Percentiles rank a stretch among this genome's conserved stretches.
These are phyloP conservation scores for Lordiphosa andalusiaca DNA, from an alignment of 2,888 invertebrate species.

Conservation along the genomic window DNA sequence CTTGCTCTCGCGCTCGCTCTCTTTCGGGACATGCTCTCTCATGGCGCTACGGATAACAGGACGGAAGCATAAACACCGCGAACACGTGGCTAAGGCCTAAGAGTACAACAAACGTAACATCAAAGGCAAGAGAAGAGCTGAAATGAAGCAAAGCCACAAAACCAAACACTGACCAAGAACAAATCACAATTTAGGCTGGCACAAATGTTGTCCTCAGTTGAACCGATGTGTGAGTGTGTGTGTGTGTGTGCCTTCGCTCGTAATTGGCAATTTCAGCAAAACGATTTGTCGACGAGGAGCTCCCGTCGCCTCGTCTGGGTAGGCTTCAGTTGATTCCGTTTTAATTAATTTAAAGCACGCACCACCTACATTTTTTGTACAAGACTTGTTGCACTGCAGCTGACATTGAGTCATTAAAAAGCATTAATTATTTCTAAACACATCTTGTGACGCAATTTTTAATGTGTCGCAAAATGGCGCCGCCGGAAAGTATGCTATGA, in stretches of 20 bases:
- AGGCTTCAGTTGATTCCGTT: conserved; percentile 18
- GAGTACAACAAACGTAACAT: too few species aligned
- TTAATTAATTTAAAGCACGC: conserved; percentile 63
- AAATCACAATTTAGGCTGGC: conserved; percentile 17
- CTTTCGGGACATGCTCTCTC: background rate
- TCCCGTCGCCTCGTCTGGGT: too few species aligned
- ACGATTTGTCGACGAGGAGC: conserved; percentile 15
- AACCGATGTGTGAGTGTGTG: conserved; percentile 25
- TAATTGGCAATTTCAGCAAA: conserved; percentile 37
- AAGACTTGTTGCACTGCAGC: conserved; percentile 49
- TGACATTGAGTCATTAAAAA: conserved; percentile 39
- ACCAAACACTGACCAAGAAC: conserved; percentile 11
- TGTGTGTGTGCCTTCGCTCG: conserved; percentile 22
- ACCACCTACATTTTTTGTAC: conserved; percentile 8
- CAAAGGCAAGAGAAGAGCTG: conserved; percentile 41
- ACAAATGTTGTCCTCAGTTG: conserved; percentile 21
- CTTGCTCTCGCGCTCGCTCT: background rate
- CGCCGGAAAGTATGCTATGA: conserved; percentile 29
- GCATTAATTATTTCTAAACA: conserved; percentile 59
- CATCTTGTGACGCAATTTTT: conserved; percentile 42
- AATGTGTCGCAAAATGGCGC: conserved; percentile 26
- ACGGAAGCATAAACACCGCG: conserved; percentile 48
- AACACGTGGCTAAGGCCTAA: conserved; percentile 52
- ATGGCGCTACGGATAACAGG: conserved; percentile 53
- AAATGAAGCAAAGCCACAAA: conserved; percentile 11